These are phyloP conservation scores for Micromys minutus DNA, from an alignment of 2,113 vertebrate genomes.

Conservation along the genomic window DNA sequence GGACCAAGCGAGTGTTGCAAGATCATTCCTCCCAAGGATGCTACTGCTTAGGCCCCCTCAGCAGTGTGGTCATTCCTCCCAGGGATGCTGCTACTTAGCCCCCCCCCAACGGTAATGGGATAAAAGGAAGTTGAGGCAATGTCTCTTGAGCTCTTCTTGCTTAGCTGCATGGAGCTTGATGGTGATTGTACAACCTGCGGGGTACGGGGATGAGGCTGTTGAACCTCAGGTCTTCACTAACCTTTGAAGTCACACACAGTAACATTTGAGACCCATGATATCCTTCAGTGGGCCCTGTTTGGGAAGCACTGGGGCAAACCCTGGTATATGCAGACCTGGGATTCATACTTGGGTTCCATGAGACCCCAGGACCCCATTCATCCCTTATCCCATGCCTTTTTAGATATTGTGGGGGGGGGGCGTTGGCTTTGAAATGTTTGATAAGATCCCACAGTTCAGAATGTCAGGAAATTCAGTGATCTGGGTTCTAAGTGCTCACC, in stretches of 20 bases:
- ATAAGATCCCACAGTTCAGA: background rate
- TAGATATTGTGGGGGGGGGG: background rate
- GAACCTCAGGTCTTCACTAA: background rate
- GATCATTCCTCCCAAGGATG: background rate
- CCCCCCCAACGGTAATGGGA: background rate
- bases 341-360: background rate
- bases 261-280: background rate
- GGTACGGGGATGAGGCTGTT: background rate
- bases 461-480: background rate
- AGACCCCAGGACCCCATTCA: background rate
- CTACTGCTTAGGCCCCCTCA: background rate
- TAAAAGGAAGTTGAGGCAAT: background rate
- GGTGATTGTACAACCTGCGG: background rate
- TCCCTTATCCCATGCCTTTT: background rate
- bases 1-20: background rate
- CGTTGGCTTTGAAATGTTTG: background rate
- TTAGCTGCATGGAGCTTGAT: background rate
- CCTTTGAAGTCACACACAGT: fast-evolving
- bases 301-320: background rate
- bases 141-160: background rate
- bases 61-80: background rate
- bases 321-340: background rate
- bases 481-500: background rate
- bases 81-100: background rate
- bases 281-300: background rate